Percentiles rank a stretch among this genome's conserved stretches.
These are phyloP conservation scores for Paralinhomoeus sp. DNA, from an alignment of 2,888 invertebrate species.

Conservation along the genomic window DNA sequence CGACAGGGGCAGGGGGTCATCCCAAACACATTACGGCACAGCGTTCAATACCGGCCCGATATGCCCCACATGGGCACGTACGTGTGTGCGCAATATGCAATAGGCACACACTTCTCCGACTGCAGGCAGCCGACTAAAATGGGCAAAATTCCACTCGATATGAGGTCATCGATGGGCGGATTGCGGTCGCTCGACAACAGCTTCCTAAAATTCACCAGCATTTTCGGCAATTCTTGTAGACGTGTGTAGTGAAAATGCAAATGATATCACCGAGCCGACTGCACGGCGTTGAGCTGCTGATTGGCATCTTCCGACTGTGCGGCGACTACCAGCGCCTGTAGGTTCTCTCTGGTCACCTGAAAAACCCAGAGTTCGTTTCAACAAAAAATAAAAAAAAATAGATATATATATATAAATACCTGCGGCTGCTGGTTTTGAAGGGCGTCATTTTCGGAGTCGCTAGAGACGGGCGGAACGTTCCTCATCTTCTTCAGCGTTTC, in stretches of 20 bases:
- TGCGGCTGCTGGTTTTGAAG: neutral
- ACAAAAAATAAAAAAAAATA: neutral
- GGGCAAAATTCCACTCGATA: slow-evolving; percentile 75
- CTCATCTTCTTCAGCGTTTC: slow-evolving; percentile 82
- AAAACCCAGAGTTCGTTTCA: neutral
- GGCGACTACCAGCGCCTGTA: slow-evolving; percentile 60
- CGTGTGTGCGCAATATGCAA: too few relatives aligned
- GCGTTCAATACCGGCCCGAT: too few relatives aligned
- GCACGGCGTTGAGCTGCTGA: slow-evolving; percentile 67
- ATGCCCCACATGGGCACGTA: too few relatives aligned
- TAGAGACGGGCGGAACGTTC: slow-evolving; percentile 87
- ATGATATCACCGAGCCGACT: slow-evolving; percentile 43
- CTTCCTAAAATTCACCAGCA: too few relatives aligned
- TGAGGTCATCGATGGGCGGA: slow-evolving; percentile 89
- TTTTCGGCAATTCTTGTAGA: too few relatives aligned
- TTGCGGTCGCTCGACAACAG: slow-evolving; percentile 86
- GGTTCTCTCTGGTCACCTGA: slow-evolving; percentile 14
- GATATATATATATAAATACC: neutral
- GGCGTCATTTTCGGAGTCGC: too few relatives aligned
- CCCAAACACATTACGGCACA: too few relatives aligned
- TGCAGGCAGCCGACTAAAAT: slow-evolving; percentile 71
- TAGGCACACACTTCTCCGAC: too few relatives aligned
- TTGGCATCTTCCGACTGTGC: slow-evolving; percentile 53
- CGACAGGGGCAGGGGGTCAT: too few relatives aligned
- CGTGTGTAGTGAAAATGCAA: too few relatives aligned